Evolutionary conservation across 2,888 invertebrate species (phyloP).

Genomic region (Limenitis camilla): DNA sequence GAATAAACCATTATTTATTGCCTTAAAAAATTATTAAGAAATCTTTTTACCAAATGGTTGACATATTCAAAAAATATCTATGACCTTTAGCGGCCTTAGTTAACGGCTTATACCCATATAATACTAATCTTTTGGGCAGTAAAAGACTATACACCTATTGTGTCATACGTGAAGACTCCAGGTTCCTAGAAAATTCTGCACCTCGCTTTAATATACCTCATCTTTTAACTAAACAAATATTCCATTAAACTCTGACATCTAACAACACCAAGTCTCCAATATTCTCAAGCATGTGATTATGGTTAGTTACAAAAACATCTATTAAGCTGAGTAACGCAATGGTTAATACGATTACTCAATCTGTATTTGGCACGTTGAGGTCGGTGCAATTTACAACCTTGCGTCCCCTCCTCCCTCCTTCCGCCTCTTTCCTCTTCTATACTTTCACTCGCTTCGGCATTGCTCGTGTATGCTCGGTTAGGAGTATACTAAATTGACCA

Average conservation of each 20-base stretch:
- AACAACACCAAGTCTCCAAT: background rate
- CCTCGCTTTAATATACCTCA: background rate
- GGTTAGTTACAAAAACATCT: conserved; percentile 29
- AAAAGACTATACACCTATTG: too few relatives aligned
- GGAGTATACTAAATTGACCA: conserved; percentile 15
- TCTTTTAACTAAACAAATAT: background rate
- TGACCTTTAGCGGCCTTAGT: too few relatives aligned
- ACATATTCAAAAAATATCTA: too few relatives aligned
- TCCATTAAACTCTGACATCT: background rate
- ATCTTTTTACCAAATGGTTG: too few relatives aligned
- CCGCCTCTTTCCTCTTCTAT: conserved; percentile 38
- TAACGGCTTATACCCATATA: too few relatives aligned
- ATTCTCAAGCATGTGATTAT: background rate
- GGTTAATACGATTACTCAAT: conserved; percentile 66
- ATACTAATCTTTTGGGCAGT: too few relatives aligned
- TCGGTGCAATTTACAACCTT: conserved; percentile 64
- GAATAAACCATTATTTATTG: too few relatives aligned
- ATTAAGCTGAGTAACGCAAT: conserved; percentile 57
- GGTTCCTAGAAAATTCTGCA: too few relatives aligned
- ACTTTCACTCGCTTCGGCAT: conserved; percentile 60
- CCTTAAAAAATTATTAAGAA: too few relatives aligned
- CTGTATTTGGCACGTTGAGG: conserved; percentile 59
- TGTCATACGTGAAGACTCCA: too few relatives aligned
- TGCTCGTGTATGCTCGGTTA: conserved; percentile 42
- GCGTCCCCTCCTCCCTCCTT: conserved; percentile 39